phyloP scores from a whole-genome alignment of 2,113 vertebrate species.

The Entomyzon cyanotis region DNA sequence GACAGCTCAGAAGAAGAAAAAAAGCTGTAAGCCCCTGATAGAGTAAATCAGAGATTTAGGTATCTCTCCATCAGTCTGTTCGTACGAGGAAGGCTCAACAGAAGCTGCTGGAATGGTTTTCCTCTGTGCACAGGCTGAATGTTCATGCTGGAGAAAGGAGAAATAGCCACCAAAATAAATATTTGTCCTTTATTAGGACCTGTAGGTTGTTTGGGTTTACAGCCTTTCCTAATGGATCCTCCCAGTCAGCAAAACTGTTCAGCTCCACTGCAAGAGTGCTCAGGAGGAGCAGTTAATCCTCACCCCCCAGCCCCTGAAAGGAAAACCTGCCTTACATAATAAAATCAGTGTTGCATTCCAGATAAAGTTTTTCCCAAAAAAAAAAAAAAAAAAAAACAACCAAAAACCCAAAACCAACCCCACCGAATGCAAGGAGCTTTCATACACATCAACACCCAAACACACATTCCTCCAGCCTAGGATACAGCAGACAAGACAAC shows the following conservation, averaged over 20 bases:
- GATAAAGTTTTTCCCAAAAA: background rate
- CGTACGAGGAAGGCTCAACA: background rate
- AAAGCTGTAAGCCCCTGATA: background rate
- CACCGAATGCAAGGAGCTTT: background rate
- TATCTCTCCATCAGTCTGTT: background rate
- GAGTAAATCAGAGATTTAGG: background rate
- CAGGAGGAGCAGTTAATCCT: background rate
- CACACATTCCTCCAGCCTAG: background rate
- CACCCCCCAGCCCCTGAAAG: background rate
- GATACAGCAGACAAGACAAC: background rate
- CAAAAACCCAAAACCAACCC: no score
- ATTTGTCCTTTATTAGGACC: background rate
- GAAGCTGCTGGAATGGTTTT: background rate
- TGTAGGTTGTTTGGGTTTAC: background rate
- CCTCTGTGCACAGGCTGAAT: background rate
- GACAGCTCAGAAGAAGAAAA: background rate
- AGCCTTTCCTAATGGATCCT: background rate
- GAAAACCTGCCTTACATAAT: constrained; percentile 15
- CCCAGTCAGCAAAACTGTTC: background rate
- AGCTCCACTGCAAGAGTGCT: background rate
- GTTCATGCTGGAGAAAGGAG: background rate
- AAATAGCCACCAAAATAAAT: background rate
- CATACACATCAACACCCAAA: background rate
- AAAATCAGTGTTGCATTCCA: background rate
- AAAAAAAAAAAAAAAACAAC: no score